phyloP scores from a whole-genome alignment of 2,888 invertebrate species.

The Myopa testacea region DNA sequence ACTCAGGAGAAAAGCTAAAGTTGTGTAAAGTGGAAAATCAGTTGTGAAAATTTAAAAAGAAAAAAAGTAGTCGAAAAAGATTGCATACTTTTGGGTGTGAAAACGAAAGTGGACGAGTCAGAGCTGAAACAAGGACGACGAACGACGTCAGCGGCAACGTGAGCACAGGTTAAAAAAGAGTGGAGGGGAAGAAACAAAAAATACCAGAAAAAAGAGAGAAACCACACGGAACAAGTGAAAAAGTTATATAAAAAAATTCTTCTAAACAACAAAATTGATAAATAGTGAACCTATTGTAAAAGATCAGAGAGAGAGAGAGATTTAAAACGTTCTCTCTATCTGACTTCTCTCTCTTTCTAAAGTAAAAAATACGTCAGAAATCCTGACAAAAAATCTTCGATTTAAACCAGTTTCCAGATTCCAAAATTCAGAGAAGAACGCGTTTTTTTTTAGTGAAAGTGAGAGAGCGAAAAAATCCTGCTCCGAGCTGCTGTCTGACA shows the following conservation, averaged over 20 bases:
- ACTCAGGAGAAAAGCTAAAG: background rate
- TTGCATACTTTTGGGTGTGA: conserved; percentile 24
- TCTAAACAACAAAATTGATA: too few relatives aligned
- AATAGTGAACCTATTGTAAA: too few relatives aligned
- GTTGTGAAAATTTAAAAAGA: conserved; percentile 2
- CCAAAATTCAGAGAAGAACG: background rate
- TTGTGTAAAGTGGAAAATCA: background rate
- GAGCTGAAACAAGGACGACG: too few relatives aligned
- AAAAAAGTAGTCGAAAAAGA: conserved; percentile 33
- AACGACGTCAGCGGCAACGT: too few relatives aligned
- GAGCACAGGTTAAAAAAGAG: conserved; percentile 3
- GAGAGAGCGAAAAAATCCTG: background rate
- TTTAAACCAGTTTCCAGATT: too few relatives aligned
- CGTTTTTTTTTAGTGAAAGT: background rate
- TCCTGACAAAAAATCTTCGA: background rate
- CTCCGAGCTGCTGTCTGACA: conserved; percentile 7
- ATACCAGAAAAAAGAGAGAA: too few relatives aligned
- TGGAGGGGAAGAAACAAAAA: too few relatives aligned
- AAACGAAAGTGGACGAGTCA: background rate
- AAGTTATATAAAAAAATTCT: too few relatives aligned
- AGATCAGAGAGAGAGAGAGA: too few relatives aligned
- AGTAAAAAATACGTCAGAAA: background rate
- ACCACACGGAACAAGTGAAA: too few relatives aligned
- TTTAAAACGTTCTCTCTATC: too few relatives aligned
- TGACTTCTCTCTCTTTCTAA: too few relatives aligned